Evolutionary conservation across 2,113 vertebrate species (phyloP).

Genomic region (Pagrus major): DNA sequence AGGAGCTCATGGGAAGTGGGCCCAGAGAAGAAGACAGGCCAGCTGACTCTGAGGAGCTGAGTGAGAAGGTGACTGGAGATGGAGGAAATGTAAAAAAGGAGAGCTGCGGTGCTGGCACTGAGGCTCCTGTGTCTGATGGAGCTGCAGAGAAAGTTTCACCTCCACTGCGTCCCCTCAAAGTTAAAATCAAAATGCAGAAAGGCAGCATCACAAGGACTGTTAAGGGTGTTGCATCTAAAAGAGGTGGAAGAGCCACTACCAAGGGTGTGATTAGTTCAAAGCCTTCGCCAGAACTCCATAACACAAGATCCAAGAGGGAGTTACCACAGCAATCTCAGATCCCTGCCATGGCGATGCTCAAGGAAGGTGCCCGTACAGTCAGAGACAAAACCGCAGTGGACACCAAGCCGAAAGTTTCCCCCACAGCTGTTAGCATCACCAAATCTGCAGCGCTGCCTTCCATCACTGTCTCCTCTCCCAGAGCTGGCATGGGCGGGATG

Average conservation of each 20-base stretch:
- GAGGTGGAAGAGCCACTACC: slow-evolving; percentile 33
- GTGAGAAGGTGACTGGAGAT: slow-evolving; percentile 34
- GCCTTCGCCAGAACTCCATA: slow-evolving; percentile 54
- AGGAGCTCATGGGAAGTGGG: slow-evolving; percentile 60
- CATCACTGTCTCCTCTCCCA: slow-evolving; percentile 50
- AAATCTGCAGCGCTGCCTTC: slow-evolving; percentile 76
- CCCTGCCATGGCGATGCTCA: slow-evolving; percentile 83
- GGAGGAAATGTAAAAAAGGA: slow-evolving; percentile 64
- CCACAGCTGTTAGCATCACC: slow-evolving; percentile 76
- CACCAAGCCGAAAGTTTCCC: slow-evolving; percentile 66
- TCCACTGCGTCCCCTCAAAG: slow-evolving; percentile 90
- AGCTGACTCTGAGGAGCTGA: neutral
- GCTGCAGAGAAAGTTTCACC: slow-evolving; percentile 9
- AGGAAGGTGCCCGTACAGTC: slow-evolving; percentile 87
- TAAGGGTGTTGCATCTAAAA: slow-evolving; percentile 87
- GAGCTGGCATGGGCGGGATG: slow-evolving; percentile 48
- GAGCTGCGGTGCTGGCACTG: slow-evolving; percentile 43
- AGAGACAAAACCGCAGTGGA: slow-evolving; percentile 85
- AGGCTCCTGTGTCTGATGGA: neutral
- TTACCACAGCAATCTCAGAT: slow-evolving; percentile 80
- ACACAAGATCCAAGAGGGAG: slow-evolving; percentile 61
- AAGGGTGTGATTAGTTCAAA: slow-evolving; percentile 68
- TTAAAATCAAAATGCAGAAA: slow-evolving; percentile 91
- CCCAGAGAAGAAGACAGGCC: slow-evolving; percentile 24
- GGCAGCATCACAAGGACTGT: slow-evolving; percentile 90